Percentiles rank a stretch among this genome's conserved stretches.
These are phyloP conservation scores for Eurystomus glaucurus DNA, from an alignment of 2,797 vertebrate species.

Conservation along the genomic window DNA sequence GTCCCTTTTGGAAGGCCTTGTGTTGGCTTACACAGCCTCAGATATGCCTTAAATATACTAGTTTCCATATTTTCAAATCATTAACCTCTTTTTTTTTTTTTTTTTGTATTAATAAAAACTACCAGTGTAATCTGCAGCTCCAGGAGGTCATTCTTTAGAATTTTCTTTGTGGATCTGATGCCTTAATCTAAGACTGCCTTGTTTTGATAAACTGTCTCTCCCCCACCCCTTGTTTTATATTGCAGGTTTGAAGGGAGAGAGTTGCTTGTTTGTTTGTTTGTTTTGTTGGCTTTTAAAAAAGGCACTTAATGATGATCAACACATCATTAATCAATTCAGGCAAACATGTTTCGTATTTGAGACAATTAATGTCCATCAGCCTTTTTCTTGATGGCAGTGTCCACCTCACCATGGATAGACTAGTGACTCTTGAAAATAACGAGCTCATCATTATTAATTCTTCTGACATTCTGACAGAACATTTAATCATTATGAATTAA, in stretches of 20 bases:
- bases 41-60: background rate
- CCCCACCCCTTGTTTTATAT: background rate
- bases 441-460: slow-evolving; percentile 73
- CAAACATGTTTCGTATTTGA: slow-evolving; percentile 33
- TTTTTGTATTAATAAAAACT: background rate
- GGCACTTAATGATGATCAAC: slow-evolving; percentile 35
- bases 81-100: no score
- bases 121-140: background rate
- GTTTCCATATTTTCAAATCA: background rate
- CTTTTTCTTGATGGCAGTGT: background rate
- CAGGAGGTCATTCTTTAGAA: background rate
- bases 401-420: slow-evolving; percentile 22
- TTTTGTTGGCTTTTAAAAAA: background rate
- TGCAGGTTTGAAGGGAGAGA: background rate
- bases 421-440: slow-evolving; percentile 69
- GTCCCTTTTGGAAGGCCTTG: background rate
- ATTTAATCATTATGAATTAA: slow-evolving; percentile 72
- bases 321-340: slow-evolving; percentile 14
- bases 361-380: slow-evolving; percentile 29
- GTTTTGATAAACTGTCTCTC: background rate
- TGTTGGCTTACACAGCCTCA: background rate
- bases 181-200: background rate
- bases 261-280: background rate
- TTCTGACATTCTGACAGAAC: slow-evolving; percentile 62
- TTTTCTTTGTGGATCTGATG: background rate